Base-by-base conservation (phyloP, 2,113 vertebrate genomes). In the Nothoprocta pentlandii region DNA sequence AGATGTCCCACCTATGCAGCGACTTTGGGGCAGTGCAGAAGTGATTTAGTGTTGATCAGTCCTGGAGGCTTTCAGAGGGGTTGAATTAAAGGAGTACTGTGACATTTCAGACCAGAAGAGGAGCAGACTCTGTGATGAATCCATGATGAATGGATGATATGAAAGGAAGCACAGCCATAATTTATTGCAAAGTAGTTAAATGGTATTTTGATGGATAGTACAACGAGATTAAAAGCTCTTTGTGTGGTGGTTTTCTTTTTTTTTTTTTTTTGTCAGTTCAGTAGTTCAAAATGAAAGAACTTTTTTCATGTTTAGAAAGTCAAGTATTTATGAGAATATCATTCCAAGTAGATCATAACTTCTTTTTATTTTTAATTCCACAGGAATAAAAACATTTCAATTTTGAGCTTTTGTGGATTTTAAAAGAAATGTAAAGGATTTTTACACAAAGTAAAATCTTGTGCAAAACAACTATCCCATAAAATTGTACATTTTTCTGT, bases 131-230 rank as follows among this genome's bases (percentile, higher is more conserved):
- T 21, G 1, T 66, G 69, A 53, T 47, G 25, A 71, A 32, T 63
- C 47, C 16, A 10, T 64, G 61, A 64, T 71, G 74, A 83, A 94
- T 62, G 58, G 25, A 10, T 21, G 56, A 93, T 94, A 87, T 53
- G 92, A 92, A 94, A 95, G 84, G 74, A 94, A 94, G 44, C 58
- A 75, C 47, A 73, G 14, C 20, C 34, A 23, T 87, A 95, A 96
- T 94, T 85, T 94, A 94, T 77, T 85, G 85, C 82, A 23, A 67
- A 92, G 87, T 14, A 25, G 23, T 87, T 85, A 66, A 61, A 82
- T 73, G 54, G 79, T 41, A 91, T 90, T 92, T 91, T 96, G 93
- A 94, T 93, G 85, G 85, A 94, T 85, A 66, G 79, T 66, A 62
- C 56, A 80, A 63, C 19, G 6, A 92, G 56, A 93, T 90, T 30